These are phyloP conservation scores for Porites lutea DNA, from an alignment of 64 coral and sea anemone genomes.

Conservation along the genomic window DNA sequence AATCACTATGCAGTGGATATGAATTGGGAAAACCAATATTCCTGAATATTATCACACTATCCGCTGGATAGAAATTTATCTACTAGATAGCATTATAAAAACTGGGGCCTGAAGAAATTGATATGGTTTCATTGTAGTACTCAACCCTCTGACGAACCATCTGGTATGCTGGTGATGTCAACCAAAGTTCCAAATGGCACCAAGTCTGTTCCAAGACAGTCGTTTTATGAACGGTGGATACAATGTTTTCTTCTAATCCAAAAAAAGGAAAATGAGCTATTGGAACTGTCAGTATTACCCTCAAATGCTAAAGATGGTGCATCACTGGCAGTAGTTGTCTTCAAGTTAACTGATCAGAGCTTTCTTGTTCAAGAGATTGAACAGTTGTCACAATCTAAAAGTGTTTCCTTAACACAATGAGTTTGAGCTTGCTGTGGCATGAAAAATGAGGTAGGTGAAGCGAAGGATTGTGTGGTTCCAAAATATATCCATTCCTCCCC, in stretches of 20 bases:
- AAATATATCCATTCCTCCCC: too few species aligned
- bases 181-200: constrained; percentile 19
- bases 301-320: constrained; percentile 34
- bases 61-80: too few species aligned
- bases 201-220: constrained; percentile 54
- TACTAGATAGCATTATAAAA: too few species aligned
- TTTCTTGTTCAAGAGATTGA: constrained; percentile 36
- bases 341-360: constrained; percentile 22
- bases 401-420: constrained; percentile 11
- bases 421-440: background rate
- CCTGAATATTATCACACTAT: too few species aligned
- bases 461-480: too few species aligned
- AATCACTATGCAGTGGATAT: too few species aligned
- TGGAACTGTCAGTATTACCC: constrained; percentile 43
- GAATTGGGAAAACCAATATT: too few species aligned
- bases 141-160: background rate
- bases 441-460: too few species aligned
- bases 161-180: constrained; percentile 56
- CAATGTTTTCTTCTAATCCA: constrained; percentile 62
- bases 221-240: constrained; percentile 72
- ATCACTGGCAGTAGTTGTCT: constrained; percentile 48
- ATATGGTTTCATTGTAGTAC: constrained; percentile 10
- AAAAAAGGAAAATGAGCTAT: constrained; percentile 10
- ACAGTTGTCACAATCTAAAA: background rate
- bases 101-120: too few species aligned